Base-by-base conservation (phyloP, 2,113 vertebrate genomes). In the Leuciscus idus region DNA sequence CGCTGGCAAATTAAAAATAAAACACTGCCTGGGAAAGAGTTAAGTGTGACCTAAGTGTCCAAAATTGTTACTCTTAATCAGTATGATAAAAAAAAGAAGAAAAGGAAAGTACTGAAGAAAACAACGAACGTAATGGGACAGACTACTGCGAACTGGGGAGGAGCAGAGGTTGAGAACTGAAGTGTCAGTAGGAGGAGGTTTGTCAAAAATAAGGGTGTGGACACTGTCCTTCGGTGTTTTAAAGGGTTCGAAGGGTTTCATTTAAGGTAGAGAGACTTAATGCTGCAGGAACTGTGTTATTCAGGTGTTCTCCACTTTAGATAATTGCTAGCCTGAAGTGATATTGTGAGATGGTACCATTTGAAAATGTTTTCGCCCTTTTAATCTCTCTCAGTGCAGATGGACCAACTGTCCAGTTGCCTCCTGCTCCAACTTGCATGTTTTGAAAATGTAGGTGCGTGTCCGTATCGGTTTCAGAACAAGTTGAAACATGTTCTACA, bases 401-500 rank as follows among this genome's bases (percentile, higher is more conserved):
- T 15, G 19, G 48, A 39, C 68, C 30, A 39, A 83, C 30, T n/a
- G 50, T 28, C 66, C 66, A 55, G 13, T 21, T 19, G 21, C 57
- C 66, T 70, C 46, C 11, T 36, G 9, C 43, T 83, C 46, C 26
- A 36, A 10, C 66, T 57, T 7, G 4, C 9, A 73, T 84, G 68
- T 43, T 84, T 43, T 74, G 68, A 73, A 30, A 57, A 2, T 39
- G 43, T 84, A 73, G 50, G 50, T 73, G 13, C 30, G 62, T 57
- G 21, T 39, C 52, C 21, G 50, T 74, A 83, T 83, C 28, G 10
- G 46, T 73, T 84, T 84, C 68, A 74, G 10, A 59, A 43, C 82
- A 73, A 84, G 82, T 70, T 2, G 3, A 36, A 84, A 84, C 82
- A 57, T 17, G 66, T 84, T 84, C 33, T 84, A 33, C 66, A 57